Evolutionary conservation across 2,113 vertebrate species (phyloP).

Genomic region (Choloepus hoffmanni): DNA sequence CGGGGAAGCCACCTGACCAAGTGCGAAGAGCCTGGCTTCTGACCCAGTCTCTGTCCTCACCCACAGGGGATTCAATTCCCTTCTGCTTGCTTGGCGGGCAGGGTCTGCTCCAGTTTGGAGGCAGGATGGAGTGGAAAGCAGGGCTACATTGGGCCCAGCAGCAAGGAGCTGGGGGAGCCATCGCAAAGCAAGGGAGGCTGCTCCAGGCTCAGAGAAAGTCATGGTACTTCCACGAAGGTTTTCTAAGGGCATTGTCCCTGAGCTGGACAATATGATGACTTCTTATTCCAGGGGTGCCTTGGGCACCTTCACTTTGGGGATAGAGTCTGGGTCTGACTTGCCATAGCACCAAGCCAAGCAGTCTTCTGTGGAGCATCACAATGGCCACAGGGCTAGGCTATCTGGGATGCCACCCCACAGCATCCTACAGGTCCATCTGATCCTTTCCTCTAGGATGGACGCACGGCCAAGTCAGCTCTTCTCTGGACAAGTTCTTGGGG

Average conservation of each 20-base stretch:
- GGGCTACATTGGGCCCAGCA: not conserved
- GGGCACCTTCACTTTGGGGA: not conserved
- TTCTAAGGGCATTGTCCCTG: not conserved
- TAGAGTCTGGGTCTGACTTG: not conserved
- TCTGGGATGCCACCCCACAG: fast-evolving
- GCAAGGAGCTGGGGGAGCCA: not conserved
- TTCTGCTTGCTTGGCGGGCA: too few species aligned
- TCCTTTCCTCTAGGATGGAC: not conserved
- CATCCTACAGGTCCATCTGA: not conserved
- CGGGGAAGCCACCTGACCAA: not conserved
- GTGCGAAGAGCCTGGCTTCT: not conserved
- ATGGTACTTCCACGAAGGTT: not conserved
- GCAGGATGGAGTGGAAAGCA: too few species aligned
- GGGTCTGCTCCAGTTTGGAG: not conserved
- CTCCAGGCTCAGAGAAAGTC: not conserved
- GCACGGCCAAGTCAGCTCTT: not conserved
- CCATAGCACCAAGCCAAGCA: not conserved
- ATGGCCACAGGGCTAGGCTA: not conserved
- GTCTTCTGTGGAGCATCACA: not conserved
- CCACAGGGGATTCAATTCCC: not conserved
- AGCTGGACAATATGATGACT: not conserved
- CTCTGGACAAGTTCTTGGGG: not conserved
- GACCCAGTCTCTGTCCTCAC: not conserved
- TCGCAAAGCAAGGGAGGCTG: not conserved
- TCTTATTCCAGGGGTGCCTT: not conserved